phyloP scores from a whole-genome alignment of 1,140 invertebrate species.

The Ceratina japonica region DNA sequence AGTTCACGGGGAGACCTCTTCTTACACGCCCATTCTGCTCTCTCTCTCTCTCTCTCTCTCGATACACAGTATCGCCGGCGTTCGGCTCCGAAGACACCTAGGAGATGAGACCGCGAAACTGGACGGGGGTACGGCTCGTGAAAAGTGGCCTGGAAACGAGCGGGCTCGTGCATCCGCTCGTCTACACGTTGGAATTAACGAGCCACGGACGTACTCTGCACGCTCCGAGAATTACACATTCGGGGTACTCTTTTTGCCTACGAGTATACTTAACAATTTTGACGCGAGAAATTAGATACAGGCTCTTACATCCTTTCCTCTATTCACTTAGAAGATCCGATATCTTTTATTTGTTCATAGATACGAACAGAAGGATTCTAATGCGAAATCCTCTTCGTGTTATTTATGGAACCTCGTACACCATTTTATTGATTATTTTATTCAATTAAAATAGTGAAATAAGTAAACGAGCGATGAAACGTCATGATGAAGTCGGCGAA shows the following conservation, averaged over 20 bases:
- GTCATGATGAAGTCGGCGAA: not conserved
- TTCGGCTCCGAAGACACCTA: conserved; percentile 50
- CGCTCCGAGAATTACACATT: conserved; percentile 48
- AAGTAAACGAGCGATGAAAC: no score
- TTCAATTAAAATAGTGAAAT: no score
- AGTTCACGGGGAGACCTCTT: conserved; percentile 4
- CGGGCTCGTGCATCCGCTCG: conserved; percentile 44
- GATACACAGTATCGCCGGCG: conserved; percentile 7
- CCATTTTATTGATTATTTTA: no score
- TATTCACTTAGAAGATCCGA: no score
- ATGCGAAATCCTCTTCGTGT: no score
- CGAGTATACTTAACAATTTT: conserved; percentile 7
- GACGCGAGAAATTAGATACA: not conserved
- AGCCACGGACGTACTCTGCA: conserved; percentile 41
- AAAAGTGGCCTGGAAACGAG: conserved; percentile 63
- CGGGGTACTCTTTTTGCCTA: conserved; percentile 12
- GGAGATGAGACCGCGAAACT: conserved; percentile 33
- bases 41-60: conserved; percentile 18
- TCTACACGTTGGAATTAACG: conserved; percentile 53
- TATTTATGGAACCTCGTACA: no score
- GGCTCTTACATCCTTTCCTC: no score
- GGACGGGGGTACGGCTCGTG: conserved; percentile 44
- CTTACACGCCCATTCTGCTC: conserved; percentile 50
- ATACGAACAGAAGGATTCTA: no score
- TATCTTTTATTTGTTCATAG: no score